Evolutionary conservation across 2,888 invertebrate species (phyloP).

Genomic region (Silvanus unidentatus): DNA sequence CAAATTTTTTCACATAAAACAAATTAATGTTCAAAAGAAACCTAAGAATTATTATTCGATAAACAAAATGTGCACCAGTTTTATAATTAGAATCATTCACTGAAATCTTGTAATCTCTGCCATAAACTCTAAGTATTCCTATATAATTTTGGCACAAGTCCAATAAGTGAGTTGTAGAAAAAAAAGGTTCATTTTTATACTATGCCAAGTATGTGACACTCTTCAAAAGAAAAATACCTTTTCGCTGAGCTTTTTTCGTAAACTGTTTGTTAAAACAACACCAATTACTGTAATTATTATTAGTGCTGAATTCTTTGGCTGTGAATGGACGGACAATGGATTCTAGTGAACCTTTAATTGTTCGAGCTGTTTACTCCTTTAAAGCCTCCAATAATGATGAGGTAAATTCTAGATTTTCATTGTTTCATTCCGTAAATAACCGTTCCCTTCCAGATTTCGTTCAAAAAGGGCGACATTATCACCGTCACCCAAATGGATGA

Average conservation of each 20-base stretch:
- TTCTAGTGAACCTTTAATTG: constrained; percentile 59
- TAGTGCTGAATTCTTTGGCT: not conserved
- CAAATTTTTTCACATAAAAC: too few relatives aligned
- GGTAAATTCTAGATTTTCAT: constrained; percentile 47
- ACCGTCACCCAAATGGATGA: constrained; percentile 95
- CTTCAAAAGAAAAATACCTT: constrained; percentile 38
- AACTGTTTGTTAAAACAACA: not conserved
- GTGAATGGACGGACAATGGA: constrained; percentile 42
- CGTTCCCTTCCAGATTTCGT: constrained; percentile 67
- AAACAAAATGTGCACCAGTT: too few relatives aligned
- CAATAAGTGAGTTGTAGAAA: too few relatives aligned
- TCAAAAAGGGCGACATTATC: constrained; percentile 93
- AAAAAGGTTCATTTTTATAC: constrained; percentile 10
- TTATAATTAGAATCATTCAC: too few relatives aligned
- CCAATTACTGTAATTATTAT: not conserved
- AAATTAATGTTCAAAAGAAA: too few relatives aligned
- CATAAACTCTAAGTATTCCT: too few relatives aligned
- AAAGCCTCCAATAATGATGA: constrained; percentile 97
- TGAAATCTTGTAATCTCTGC: too few relatives aligned
- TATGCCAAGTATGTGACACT: constrained; percentile 48
- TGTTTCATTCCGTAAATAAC: not conserved
- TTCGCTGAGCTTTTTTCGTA: constrained; percentile 16
- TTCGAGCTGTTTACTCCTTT: constrained; percentile 89
- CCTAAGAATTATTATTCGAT: too few relatives aligned
- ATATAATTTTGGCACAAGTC: too few relatives aligned